Evolutionary conservation across 2,113 vertebrate genomes (phyloP), one percentile per base, ranked within the genome.

Genomic region (Sitta europaea): DNA sequence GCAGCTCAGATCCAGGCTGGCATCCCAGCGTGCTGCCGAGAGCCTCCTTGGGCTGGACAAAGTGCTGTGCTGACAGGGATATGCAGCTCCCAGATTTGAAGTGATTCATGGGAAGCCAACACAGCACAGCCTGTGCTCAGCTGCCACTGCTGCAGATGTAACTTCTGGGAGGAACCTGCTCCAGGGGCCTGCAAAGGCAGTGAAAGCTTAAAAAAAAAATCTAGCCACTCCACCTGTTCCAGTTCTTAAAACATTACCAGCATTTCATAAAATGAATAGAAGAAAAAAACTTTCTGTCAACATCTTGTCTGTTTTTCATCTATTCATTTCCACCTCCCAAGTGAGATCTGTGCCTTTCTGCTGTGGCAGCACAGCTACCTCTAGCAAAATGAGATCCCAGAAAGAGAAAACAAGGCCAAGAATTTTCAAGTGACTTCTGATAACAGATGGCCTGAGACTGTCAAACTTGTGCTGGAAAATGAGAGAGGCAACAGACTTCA

Each of bases 331-430:
- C 22, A 58, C 86, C 40, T 95, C 76, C 76, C 81, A 47, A 89
- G 88, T 13, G 36, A 92, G 91, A 89, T 77, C 36, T 36, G 51
- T 82, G 77, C 71, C 70, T 10, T 81, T 81, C 86, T 75, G 80
- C 63, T 55, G 68, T 8, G 12, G 88, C 63, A 81, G 72, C 33
- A 71, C 22, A 24, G 68, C 35, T 67, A 90, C 70, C 61, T 72
- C 81, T 7, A 73, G 50, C 58, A 94, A 96, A 94, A 73, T 29
- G 57, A 75, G 23, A 89, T 53, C 62, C 81, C 70, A 87, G 57
- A 84, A 89, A 89, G 24, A 72, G 53, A 84, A 89, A 83, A 63
- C 28, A 91, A 75, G 76, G 86, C 68, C 80, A 92, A 94, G 70
- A 79, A 61, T 92, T 88, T 91, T 89, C 66, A 94, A 90, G 70